A percentile compares a stretch with the other conserved stretches of the same genome.
phyloP scores from a whole-genome alignment of 2,797 vertebrate genomes.

The Coranthus polyacanthus region DNA sequence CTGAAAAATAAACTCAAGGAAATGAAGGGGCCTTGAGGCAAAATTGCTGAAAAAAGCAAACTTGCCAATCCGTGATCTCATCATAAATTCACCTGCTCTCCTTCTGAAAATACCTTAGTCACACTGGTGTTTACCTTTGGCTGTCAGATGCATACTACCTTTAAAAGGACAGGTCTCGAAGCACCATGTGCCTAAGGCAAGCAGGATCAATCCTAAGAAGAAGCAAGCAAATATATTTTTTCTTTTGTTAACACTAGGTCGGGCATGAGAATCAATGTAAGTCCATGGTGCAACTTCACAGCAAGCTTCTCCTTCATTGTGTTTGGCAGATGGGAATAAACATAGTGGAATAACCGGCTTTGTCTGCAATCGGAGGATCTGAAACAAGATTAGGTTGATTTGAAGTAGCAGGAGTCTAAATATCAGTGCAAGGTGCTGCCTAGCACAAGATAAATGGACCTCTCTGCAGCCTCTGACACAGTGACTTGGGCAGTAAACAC shows the following conservation, averaged over 20 bases:
- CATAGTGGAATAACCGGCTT: conserved; percentile 49
- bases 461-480: conserved; percentile 64
- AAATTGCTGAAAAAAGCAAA: conserved; percentile 13
- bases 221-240: conserved; percentile 55
- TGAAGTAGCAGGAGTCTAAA: conserved; percentile 65
- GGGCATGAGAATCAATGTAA: conserved; percentile 44
- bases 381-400: conserved; percentile 75
- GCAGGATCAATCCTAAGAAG: conserved; percentile 37
- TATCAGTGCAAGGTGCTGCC: conserved; percentile 63
- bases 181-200: conserved; percentile 41
- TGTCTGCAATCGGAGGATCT: conserved; percentile 57
- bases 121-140: conserved; percentile 45
- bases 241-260: conserved; percentile 44
- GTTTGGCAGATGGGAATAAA: conserved; percentile 53
- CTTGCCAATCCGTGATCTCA: conserved; percentile 16
- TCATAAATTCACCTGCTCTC: conserved; percentile 26
- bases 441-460: conserved; percentile 68
- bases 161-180: conserved; percentile 45
- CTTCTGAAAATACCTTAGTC: conserved; percentile 30
- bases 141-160: conserved; percentile 30
- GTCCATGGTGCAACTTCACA: conserved; percentile 23
- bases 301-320: conserved; percentile 39
- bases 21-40: conserved; percentile 5
- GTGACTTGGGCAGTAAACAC: conserved; percentile 74
- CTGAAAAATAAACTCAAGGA: background rate